Evolutionary conservation across 2,797 vertebrate genomes (phyloP), one percentile per base, ranked within the genome.

Genomic region (Tragelaphus oryx): DNA sequence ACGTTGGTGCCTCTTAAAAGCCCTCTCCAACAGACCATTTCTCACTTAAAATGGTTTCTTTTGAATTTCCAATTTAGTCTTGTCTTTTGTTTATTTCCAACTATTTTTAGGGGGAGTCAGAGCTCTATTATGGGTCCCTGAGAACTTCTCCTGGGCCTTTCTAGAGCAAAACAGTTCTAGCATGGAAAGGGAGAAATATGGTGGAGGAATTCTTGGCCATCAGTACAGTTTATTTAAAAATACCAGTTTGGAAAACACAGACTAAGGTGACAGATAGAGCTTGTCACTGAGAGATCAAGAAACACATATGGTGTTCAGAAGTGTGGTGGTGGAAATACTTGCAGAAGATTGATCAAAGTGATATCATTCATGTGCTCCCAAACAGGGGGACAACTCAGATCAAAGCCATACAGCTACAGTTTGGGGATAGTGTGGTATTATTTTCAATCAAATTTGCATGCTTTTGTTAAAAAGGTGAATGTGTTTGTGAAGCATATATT

Each of bases 241-340:
- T 30, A 26, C 46, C 18, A 75, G 6, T 52, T 75, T 91, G 46
- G 48, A 90, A 96, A 92, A 44, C 30, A 68, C 1, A 2, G 11
- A 26, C 16, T 60, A 44, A 71, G 6, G 52, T 96, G 87, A 87
- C 91, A 59, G 92, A 89, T 86, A 89, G 30, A 90, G 28, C 52
- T 91, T 93, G 85, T 92, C 82, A 83, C 10, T 7, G 12, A 89
- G 76, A 55, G n/a, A 79, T 92, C 82, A 95, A 55, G 75, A 89
- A 84, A 86, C 52, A 54, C 94, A 97, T 79, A 90, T 65, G n/a
- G 88, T 71, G 4, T 93, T 92, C 18, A 65, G 80, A 81, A 44
- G 50, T 9, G 55, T 82, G 78, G 71, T 7, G 22, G 52, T 93
- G 81, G 16, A 94, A 82, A 83, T 75, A 18, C 26, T 17, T 33